Base-by-base conservation (phyloP, 1,140 invertebrate genomes). In the Nasonia giraulti region DNA sequence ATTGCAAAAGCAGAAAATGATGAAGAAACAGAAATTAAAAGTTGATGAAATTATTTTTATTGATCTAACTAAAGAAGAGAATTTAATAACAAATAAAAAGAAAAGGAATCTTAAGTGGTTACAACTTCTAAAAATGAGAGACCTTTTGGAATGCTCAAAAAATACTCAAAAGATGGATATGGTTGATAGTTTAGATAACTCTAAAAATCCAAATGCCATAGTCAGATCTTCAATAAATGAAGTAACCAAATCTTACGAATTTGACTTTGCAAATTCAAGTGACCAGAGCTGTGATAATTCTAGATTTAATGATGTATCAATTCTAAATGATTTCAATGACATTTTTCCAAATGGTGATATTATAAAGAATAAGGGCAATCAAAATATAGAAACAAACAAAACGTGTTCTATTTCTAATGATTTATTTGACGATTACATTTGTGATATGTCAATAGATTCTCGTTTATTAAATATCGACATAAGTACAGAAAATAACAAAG, bases 51-150 rank as follows among this genome's bases (percentile, higher is more conserved):
- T 88, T 33, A 87, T 89, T 62, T 82, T 89, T n/a, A 91, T 92
- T 79, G 89, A 91, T 88, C 86, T 93, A 82, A 90, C 89, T 31
- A 76, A 81, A 37, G 90, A 91, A 17, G 86, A 90, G 40, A 3
- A 20, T 77, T 83, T 12, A 79, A 87, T 73, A 89, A 50, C 80
- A 68, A 23, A 82, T 85, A 68, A 89, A 77, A 71, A 84, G 50
- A 66, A 81, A 86, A 74, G 71, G 78, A 89, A 85, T 73, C 83
- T 86, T 68, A 66, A 86, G n/a, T 91, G 86, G 89, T 83, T 88
- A 87, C 74, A 62, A 87, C 12, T 79, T 88, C 5, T 79, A 14
- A 55, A 55, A 27, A 69, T 31, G 23, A 78, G 55, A 33, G 86
- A 62, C 33, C 78, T 83, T 40, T 87, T 86, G 55, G 84, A 88